Base-by-base conservation (phyloP, 2,113 vertebrate species). In the Todiramphus chloris region DNA sequence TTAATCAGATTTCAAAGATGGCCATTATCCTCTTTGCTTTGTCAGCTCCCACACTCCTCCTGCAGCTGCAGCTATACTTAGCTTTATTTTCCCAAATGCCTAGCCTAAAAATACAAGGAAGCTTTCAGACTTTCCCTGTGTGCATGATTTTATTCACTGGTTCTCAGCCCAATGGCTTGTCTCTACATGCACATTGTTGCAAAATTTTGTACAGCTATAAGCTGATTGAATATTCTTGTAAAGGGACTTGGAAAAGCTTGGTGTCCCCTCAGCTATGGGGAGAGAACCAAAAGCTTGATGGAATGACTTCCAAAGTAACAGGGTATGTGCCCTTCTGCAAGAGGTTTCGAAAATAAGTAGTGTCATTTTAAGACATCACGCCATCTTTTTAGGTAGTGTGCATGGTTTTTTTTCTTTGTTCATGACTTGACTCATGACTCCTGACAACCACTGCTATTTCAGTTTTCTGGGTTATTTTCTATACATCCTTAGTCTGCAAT, bases 141-240 rank as follows among this genome's bases (percentile, higher is more conserved):
- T 44, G 10, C 4, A 4, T 30, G 31, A 33, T 44, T 30, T 35
- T 55, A 0, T 62, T 86, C 10, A 1, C 23, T 74, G 48, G 6
- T 77, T 70, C 50, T 70, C n/a, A 53, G 68, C 25, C 37, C 2
- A 0, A n/a, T 62, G 66, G 5, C 23, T 46, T 50, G 16, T 46
- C 59, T 33, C 23, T 77, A 5, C 1, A 7, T 7, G 16, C 9
- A 3, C 5, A 1, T 5, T 13, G 62, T 41, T 0, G 0, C 70
- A 66, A 44, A 82, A 53, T 43, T 6, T 14, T 17, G 37, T 69
- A 21, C 23, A 51, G 1, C 69, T 72, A 16, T 27, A 9, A 85
- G 25, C 35, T 12, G 5, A 16, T 46, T 56, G 59, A 80, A 78
- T 44, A 37, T 4, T 67, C 43, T 35, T 30, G 11, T 39, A 28